These are phyloP conservation scores for Dendrolimus kikuchii DNA, from an alignment of 1,140 invertebrate genomes.

Conservation along the genomic window DNA sequence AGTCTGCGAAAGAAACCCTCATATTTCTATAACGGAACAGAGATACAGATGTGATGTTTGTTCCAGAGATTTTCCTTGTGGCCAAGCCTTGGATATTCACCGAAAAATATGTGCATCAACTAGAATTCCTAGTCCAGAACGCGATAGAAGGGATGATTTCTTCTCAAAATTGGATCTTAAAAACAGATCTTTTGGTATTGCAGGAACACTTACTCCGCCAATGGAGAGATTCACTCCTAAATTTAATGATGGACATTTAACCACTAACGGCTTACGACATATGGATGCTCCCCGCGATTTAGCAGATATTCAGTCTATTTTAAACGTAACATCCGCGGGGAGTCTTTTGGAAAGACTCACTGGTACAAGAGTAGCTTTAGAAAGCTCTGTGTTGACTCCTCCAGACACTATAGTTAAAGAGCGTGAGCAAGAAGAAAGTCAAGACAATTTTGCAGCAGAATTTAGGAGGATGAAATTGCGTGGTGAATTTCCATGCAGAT, in stretches of 20 bases:
- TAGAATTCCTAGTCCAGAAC: constrained; percentile 58
- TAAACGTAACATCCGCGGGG: constrained; percentile 80
- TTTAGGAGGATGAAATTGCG: constrained; percentile 89
- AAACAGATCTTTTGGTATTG: constrained; percentile 73
- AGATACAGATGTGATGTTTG: constrained; percentile 83
- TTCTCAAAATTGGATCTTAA: constrained; percentile 85
- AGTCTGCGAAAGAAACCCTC: constrained; percentile 80
- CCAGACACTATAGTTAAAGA: constrained; percentile 53
- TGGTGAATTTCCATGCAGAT: constrained; percentile 90
- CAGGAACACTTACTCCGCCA: constrained; percentile 66
- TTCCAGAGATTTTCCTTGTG: constrained; percentile 81
- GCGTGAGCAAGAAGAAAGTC: constrained; percentile 80
- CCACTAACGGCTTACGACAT: constrained; percentile 49
- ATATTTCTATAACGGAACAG: constrained; percentile 76
- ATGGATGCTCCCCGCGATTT: constrained; percentile 77
- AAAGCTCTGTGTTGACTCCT: constrained; percentile 51
- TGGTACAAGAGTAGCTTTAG: constrained; percentile 49
- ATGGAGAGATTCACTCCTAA: constrained; percentile 58
- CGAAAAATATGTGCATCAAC: constrained; percentile 71
- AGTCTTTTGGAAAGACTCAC: constrained; percentile 75
- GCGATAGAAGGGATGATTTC: constrained; percentile 81
- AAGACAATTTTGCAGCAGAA: constrained; percentile 85
- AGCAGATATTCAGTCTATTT: constrained; percentile 88
- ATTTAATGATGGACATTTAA: constrained; percentile 47
- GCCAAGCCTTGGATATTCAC: constrained; percentile 79